These are phyloP conservation scores for Mandrillus leucophaeus DNA, from an alignment of 2,113 vertebrate species.

Conservation along the genomic window DNA sequence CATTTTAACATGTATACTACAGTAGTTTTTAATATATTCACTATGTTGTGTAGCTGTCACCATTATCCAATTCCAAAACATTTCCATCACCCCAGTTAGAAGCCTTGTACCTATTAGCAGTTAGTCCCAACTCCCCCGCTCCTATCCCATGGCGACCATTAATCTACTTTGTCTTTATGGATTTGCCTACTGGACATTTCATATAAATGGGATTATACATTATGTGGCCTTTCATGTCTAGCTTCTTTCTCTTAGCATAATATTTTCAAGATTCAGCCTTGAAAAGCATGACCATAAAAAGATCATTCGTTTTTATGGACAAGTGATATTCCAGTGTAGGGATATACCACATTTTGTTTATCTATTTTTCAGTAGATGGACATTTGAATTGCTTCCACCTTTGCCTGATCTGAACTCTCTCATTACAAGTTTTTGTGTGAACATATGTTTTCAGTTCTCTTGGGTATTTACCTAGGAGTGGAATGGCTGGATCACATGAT, in stretches of 20 bases:
- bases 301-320: neutral
- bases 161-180: neutral
- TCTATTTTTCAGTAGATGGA: neutral
- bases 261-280: neutral
- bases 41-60: neutral
- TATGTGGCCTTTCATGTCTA: neutral
- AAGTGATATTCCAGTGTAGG: neutral
- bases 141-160: neutral
- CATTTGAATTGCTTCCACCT: neutral
- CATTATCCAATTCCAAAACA: neutral
- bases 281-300: no score
- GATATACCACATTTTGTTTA: neutral
- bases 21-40: neutral
- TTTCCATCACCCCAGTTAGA: neutral
- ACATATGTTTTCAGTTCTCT: neutral
- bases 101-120: neutral
- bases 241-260: neutral
- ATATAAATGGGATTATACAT: neutral
- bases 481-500: neutral
- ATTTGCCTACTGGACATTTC: neutral
- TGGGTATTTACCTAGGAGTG: no score
- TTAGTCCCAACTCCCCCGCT: neutral
- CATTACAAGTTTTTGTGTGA: neutral
- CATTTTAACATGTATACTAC: neutral
- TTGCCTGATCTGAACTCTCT: neutral